These are phyloP conservation scores for Eupithecia subumbrata DNA, from an alignment of 2,888 invertebrate genomes.

Conservation along the genomic window DNA sequence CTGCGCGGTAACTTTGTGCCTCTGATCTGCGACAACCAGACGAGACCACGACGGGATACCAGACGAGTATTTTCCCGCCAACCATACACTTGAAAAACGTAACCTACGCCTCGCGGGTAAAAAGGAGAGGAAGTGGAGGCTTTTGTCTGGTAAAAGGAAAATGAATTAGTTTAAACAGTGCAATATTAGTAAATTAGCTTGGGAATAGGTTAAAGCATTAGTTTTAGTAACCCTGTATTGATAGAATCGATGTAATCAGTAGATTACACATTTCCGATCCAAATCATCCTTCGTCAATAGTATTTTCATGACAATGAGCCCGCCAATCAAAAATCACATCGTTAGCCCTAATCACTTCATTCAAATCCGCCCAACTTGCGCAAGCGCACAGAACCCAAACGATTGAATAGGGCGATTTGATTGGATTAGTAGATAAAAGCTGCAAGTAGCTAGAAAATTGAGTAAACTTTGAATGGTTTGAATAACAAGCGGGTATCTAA, in stretches of 20 bases:
- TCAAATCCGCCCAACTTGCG: conserved; percentile 36
- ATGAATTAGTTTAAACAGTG: too few relatives aligned
- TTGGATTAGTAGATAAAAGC: conserved; percentile 11
- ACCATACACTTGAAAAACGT: too few relatives aligned
- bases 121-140: too few relatives aligned
- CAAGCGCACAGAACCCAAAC: conserved; percentile 25
- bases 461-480: conserved; percentile 10
- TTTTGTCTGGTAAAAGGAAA: too few relatives aligned
- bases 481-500: neutral
- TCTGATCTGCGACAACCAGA: too few relatives aligned
- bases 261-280: conserved; percentile 23
- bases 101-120: too few relatives aligned
- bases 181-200: neutral
- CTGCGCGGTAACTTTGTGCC: too few relatives aligned
- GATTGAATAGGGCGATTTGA: conserved; percentile 27
- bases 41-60: too few relatives aligned
- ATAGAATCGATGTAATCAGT: conserved; percentile 13
- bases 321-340: conserved; percentile 43
- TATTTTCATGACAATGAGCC: conserved; percentile 31
- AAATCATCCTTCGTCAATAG: conserved; percentile 27
- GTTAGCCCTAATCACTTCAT: conserved; percentile 43
- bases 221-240: neutral
- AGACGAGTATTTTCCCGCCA: too few relatives aligned
- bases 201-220: neutral
- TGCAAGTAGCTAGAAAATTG: conserved; percentile 9